phyloP scores from a whole-genome alignment of 2,113 vertebrate species.

The Stegostoma tigrinum region DNA sequence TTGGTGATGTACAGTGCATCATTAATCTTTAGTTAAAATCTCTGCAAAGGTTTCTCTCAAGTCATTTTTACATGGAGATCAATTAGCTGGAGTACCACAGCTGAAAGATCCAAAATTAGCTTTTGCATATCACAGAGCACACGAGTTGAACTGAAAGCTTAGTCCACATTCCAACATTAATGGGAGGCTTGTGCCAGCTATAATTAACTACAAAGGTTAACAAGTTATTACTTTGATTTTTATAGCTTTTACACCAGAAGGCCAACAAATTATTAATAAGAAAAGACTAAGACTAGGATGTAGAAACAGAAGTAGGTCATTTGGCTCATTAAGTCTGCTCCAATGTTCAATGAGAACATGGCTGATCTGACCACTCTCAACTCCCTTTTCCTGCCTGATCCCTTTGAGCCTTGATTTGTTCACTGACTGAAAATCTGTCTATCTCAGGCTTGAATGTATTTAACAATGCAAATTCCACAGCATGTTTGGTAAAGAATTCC shows the following conservation, averaged over 20 bases:
- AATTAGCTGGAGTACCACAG: constrained; percentile 26
- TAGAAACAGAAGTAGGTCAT: too few relatives aligned
- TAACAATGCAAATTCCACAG: neutral
- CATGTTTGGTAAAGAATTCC: too few relatives aligned
- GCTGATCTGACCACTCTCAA: too few relatives aligned
- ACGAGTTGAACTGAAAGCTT: neutral
- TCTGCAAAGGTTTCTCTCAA: neutral
- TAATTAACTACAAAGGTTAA: constrained; percentile 2
- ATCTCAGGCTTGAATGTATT: too few relatives aligned
- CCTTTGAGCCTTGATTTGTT: too few relatives aligned
- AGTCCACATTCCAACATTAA: neutral
- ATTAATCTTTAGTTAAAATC: neutral
- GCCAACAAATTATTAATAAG: neutral
- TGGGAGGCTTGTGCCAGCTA: neutral
- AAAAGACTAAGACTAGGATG: too few relatives aligned
- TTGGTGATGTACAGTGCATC: neutral
- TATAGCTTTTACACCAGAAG: neutral
- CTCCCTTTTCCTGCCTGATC: too few relatives aligned
- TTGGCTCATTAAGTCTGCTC: too few relatives aligned
- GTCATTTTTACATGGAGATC: neutral
- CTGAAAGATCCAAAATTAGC: neutral
- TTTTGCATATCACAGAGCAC: neutral
- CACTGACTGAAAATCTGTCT: too few relatives aligned
- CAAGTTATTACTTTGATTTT: neutral
- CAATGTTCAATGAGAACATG: too few relatives aligned